Conservation (phyloP, 2,888 invertebrate species). For the Caradrina kadenii region DNA sequence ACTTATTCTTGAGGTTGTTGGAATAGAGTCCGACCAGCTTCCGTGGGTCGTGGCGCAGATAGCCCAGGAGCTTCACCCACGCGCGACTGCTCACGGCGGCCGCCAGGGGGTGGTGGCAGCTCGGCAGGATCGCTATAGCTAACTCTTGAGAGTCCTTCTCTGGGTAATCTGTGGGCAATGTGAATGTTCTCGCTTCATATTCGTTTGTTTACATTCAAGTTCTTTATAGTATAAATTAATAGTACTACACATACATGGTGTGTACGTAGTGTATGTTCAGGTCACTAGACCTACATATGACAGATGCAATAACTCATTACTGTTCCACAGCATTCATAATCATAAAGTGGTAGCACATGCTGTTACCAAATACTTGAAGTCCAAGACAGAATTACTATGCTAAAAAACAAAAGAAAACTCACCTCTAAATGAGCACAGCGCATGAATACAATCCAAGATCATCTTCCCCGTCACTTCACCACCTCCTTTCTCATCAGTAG, state of each 20-base stretch:
- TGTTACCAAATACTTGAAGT: not conserved
- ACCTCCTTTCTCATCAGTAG: constrained; percentile 78
- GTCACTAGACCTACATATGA: not conserved
- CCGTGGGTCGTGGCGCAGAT: constrained; percentile 90
- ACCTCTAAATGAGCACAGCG: constrained; percentile 88
- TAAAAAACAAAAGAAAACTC: constrained; percentile 45
- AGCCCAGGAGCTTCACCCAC: constrained; percentile 92
- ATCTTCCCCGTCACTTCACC: constrained; percentile 89
- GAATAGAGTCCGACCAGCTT: constrained; percentile 91
- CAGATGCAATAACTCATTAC: too few relatives aligned
- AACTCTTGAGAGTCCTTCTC: constrained; percentile 90
- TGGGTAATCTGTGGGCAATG: constrained; percentile 75
- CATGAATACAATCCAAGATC: constrained; percentile 89
- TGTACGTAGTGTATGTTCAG: not conserved
- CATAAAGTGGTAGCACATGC: not conserved
- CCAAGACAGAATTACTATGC: not conserved
- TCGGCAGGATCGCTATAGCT: constrained; percentile 92
- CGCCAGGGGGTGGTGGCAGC: constrained; percentile 94
- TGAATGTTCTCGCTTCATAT: too few relatives aligned
- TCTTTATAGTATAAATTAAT: too few relatives aligned
- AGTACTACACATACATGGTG: too few relatives aligned
- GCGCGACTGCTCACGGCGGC: constrained; percentile 90
- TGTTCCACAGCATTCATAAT: too few relatives aligned
- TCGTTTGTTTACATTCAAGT: too few relatives aligned
- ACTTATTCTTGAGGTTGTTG: constrained; percentile 90